Evolutionary conservation across 2,797 vertebrate genomes (phyloP).

Genomic region (Cyprinella venusta): DNA sequence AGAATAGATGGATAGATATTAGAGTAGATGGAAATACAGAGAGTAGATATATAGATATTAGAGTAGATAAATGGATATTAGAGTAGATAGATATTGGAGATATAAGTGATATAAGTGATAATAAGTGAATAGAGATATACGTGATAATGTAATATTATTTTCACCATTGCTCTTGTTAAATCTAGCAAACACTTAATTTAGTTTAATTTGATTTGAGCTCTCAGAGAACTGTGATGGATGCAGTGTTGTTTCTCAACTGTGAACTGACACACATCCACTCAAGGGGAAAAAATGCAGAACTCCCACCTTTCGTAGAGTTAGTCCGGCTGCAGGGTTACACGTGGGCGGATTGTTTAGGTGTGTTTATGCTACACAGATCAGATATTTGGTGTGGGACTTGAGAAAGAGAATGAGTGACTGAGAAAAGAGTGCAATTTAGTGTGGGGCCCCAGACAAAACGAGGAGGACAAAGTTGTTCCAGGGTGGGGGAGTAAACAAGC

Average conservation of each 20-base stretch:
- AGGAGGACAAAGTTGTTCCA: conserved; percentile 14
- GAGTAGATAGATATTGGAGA: too few species aligned
- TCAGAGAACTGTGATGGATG: neutral
- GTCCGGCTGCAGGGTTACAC: neutral
- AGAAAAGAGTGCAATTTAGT: conserved; percentile 17
- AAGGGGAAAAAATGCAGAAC: neutral
- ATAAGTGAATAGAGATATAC: too few species aligned
- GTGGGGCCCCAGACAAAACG: neutral
- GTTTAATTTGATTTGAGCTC: neutral
- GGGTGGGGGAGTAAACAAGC: conserved; percentile 33
- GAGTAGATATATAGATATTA: too few species aligned
- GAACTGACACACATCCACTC: neutral
- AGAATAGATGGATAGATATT: too few species aligned
- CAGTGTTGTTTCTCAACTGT: neutral
- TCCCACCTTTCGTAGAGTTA: neutral
- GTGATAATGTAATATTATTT: too few species aligned
- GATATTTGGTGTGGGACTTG: neutral
- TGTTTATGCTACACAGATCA: neutral
- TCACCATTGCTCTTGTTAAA: neutral
- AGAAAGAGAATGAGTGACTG: neutral
- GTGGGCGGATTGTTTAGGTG: neutral
- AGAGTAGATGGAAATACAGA: too few species aligned
- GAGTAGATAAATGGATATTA: too few species aligned
- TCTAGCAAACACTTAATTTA: neutral
- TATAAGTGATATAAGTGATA: too few species aligned